Evolutionary conservation across 2,797 vertebrate species (phyloP).

Genomic region (Gymnothorax reevesii): DNA sequence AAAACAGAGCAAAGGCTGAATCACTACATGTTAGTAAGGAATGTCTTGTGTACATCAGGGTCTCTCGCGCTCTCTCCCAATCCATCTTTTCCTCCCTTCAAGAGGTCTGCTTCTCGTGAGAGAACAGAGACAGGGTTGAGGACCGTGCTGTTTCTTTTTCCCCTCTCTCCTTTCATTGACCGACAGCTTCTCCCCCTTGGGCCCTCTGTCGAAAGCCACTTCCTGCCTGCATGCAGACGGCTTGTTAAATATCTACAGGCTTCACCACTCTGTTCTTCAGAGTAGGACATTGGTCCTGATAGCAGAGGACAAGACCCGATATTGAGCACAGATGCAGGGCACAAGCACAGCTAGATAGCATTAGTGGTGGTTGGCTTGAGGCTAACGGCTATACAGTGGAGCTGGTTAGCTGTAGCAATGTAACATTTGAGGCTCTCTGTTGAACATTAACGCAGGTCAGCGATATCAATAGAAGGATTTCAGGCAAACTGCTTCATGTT

Average conservation of each 20-base stretch:
- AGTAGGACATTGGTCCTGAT: neutral
- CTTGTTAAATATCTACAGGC: constrained; percentile 22
- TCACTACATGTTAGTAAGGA: too few relatives aligned
- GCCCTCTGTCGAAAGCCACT: constrained; percentile 26
- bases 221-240: constrained; percentile 12
- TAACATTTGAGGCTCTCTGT: neutral
- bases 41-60: too few relatives aligned
- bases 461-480: neutral
- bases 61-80: neutral
- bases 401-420: too few relatives aligned
- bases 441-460: neutral
- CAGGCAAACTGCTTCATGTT: neutral
- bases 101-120: neutral
- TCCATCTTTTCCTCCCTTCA: neutral
- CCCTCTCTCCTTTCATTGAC: constrained; percentile 8
- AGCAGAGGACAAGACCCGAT: neutral
- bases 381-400: too few relatives aligned
- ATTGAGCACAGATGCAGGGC: neutral
- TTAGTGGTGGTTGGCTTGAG: too few relatives aligned
- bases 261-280: neutral
- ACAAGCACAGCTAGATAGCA: too few relatives aligned
- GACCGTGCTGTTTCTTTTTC: neutral
- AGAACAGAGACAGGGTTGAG: neutral
- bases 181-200: neutral
- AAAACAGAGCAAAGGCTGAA: too few relatives aligned